Base-by-base conservation (phyloP, 2,797 vertebrate genomes). In the Neosilurus hyrtlii region DNA sequence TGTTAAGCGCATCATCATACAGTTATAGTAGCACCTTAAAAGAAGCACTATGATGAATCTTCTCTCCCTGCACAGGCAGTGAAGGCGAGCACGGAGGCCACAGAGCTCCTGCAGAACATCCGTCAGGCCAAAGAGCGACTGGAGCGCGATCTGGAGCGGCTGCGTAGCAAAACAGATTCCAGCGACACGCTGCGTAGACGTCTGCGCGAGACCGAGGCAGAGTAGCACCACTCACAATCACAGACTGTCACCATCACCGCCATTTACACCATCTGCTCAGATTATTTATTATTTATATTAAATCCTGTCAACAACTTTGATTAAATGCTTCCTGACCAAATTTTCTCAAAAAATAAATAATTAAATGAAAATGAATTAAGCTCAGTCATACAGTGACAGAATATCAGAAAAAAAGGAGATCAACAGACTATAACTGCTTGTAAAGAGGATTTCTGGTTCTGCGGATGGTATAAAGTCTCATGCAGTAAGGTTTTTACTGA, bases 171-270 rank as follows among this genome's bases (percentile, higher is more conserved):
- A 65, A 96, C 95, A 8, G 97, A 98, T 87, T 96, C 96, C 0
- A 97, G 96, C 6, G 97, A 99, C 92, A 96, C 96, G 83, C 95
- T 99, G 84, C 97, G 95, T 88, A 96, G 97, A 87, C 96, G 97
- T 87, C 91, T 99, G 81, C 93, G 96, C 37, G 97, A 99, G 88
- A 96, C 97, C 0, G 97, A 99, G 96, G 97, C 98, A 93, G 15
- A 51, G n/a, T n/a, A 59, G 5, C 63, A 67, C 26, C 3, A 9
- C n/a, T 56, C 57, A 71, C 70, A 73, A 59, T 57, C 57, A 37
- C 54, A 59, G 73, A 61, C 35, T n/a, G 74, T 65, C 76, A 30
- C 43, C 56, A 4, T 62, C 49, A 75, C 84, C 67, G 43, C 22
- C 79, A 51, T 68, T 59, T 80, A 24, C 65, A 43, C 79, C 66